These are phyloP conservation scores for Drosophila mimetica DNA, from an alignment of 2,888 invertebrate species.

Conservation along the genomic window DNA sequence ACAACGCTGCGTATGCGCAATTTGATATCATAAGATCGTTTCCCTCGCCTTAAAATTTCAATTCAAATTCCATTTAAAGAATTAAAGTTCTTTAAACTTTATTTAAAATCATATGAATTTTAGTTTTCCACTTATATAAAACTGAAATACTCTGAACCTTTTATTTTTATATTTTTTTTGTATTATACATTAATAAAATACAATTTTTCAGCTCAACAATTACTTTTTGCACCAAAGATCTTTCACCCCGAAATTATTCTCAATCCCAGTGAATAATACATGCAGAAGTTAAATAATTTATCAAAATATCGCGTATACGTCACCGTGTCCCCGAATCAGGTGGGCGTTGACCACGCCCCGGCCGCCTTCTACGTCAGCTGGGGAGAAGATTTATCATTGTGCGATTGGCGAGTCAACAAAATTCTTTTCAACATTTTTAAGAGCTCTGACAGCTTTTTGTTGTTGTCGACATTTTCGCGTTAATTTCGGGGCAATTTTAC, in stretches of 20 bases:
- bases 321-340: conserved; percentile 21
- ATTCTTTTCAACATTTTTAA: conserved; percentile 57
- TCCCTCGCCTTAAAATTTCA: background rate
- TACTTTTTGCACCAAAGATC: background rate
- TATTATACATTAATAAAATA: too few species aligned
- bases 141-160: background rate
- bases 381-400: conserved; percentile 30
- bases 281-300: conserved; percentile 8
- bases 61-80: background rate
- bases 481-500: conserved; percentile 69
- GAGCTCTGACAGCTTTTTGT: conserved; percentile 34
- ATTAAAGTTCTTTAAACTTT: too few species aligned
- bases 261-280: background rate
- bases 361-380: conserved; percentile 28
- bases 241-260: conserved; percentile 1
- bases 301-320: conserved; percentile 34
- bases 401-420: conserved; percentile 16
- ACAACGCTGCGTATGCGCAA: conserved; percentile 30
- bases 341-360: conserved; percentile 20
- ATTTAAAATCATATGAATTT: too few species aligned
- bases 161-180: too few species aligned
- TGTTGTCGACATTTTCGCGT: conserved; percentile 52
- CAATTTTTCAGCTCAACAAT: too few species aligned
- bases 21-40: background rate
- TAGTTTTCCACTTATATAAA: too few species aligned